Evolutionary conservation across 2,888 invertebrate genomes (phyloP), one percentile per base, ranked within the genome.

Genomic region (Octodonta nipae): DNA sequence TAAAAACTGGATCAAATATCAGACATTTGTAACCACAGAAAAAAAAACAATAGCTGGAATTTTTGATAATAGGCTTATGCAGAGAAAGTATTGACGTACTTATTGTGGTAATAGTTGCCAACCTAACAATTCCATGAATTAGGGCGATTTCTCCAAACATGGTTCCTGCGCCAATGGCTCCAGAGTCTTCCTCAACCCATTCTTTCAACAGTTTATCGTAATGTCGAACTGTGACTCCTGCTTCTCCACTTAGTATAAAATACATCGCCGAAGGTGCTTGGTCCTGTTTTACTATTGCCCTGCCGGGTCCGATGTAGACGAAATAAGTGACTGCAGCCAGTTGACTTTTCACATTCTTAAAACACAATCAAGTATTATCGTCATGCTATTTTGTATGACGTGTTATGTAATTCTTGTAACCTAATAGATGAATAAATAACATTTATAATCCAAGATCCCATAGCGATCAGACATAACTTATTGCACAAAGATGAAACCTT

Each of bases 91-190:
- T n/a, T n/a, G n/a, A 37, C 45, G 34, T 60, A 72, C 72, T 68
- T 34, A 51, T 48, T 15, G 73, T 73, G 5, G 66, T 66, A 33
- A 70, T 67, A 1, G 77, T 76, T 11, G 73, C 72, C 5, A 71
- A 69, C 49, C 78, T 65, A 4, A 66, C 66, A 26, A 73, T 67
- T 13, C 66, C 65, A 43, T 77, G 73, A 31, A 78, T 51, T 22
- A 78, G 53, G 1, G 75, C 73, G 8, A 75, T 68, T 56, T 78
- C 76, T 1, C 78, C 79, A 44, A 78, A 77, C 65, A 71, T 70
- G 32, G 71, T 71, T 0, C 77, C 78, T 1, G 67, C 41, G 13
- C 64, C 64, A 57, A 75, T 64, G 1, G 50, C 51, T 4, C 70
- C 71, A 5, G 71, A 56, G 10, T 70, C 66, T 11, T 64, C 56